Evolutionary conservation across 1,140 invertebrate genomes (phyloP).

Genomic region (Drosophila equinoxialis): DNA sequence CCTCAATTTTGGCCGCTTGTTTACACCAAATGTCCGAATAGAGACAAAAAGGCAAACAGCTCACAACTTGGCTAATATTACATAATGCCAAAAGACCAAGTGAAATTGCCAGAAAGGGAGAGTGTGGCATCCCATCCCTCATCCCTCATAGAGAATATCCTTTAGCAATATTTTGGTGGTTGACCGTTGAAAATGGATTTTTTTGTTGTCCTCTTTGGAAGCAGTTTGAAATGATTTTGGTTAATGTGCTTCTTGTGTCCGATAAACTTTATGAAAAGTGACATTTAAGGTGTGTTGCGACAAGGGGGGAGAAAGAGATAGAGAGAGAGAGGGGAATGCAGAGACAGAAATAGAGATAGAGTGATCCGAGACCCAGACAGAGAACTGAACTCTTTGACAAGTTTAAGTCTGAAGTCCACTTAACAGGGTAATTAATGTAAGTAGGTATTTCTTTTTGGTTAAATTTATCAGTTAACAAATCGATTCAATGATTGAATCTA

Average conservation of each 20-base stretch:
- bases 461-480: conserved; percentile 72
- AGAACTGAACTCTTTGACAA: conserved; percentile 29
- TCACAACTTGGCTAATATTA: conserved; percentile 65
- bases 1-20: conserved; percentile 69
- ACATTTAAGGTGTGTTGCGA: conserved; percentile 74
- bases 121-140: conserved; percentile 52
- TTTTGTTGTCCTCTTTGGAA: conserved; percentile 28
- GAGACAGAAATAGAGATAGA: background rate
- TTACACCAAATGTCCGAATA: conserved; percentile 64
- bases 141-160: conserved; percentile 48
- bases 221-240: conserved; percentile 21
- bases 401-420: conserved; percentile 36
- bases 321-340: background rate
- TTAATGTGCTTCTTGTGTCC: conserved; percentile 79
- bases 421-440: conserved; percentile 80
- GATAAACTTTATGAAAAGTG: conserved; percentile 67
- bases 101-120: conserved; percentile 6
- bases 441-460: conserved; percentile 40
- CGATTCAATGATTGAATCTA: conserved; percentile 54
- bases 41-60: conserved; percentile 58
- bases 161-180: conserved; percentile 44
- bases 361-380: background rate
- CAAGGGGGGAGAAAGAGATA: background rate
- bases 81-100: conserved; percentile 47
- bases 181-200: conserved; percentile 23